phyloP scores from a whole-genome alignment of 2,888 invertebrate species.

The Campoletis raptor region DNA sequence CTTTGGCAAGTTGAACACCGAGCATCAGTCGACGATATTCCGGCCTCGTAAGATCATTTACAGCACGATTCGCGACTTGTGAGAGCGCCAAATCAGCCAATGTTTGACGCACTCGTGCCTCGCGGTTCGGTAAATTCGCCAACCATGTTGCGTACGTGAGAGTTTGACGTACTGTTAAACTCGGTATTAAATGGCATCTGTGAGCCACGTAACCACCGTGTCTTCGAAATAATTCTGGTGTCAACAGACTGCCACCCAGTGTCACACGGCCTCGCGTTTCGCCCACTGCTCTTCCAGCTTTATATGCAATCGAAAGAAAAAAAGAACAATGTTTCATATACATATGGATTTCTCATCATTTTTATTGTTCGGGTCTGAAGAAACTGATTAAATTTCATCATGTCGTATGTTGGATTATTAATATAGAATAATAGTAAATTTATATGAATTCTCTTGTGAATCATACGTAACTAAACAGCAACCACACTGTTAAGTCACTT shows the following conservation, averaged over 20 bases:
- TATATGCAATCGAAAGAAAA: constrained; percentile 72
- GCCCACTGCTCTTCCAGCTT: constrained; percentile 89
- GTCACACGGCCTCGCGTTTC: constrained; percentile 95
- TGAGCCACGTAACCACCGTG: constrained; percentile 96
- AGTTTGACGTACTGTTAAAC: constrained; percentile 95
- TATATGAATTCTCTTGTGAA: no score
- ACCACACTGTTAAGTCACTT: no score
- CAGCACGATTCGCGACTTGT: constrained; percentile 94
- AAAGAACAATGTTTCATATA: not conserved
- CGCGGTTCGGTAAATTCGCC: constrained; percentile 81
- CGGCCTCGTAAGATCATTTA: constrained; percentile 94
- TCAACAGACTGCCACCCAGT: constrained; percentile 94
- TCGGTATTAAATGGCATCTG: constrained; percentile 93
- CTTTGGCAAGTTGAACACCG: constrained; percentile 96
- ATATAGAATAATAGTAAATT: not conserved
- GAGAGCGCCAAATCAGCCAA: constrained; percentile 97
- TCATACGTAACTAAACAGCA: no score
- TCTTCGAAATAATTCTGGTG: constrained; percentile 92
- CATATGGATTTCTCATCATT: not conserved
- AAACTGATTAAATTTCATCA: not conserved
- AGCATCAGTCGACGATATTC: constrained; percentile 96
- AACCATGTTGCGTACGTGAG: constrained; percentile 90
- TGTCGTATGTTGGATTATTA: not conserved
- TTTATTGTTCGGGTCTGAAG: not conserved
- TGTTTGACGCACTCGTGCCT: constrained; percentile 94